Evolutionary conservation across 2,797 vertebrate genomes (phyloP).

Genomic region (Galagoides demidoff): DNA sequence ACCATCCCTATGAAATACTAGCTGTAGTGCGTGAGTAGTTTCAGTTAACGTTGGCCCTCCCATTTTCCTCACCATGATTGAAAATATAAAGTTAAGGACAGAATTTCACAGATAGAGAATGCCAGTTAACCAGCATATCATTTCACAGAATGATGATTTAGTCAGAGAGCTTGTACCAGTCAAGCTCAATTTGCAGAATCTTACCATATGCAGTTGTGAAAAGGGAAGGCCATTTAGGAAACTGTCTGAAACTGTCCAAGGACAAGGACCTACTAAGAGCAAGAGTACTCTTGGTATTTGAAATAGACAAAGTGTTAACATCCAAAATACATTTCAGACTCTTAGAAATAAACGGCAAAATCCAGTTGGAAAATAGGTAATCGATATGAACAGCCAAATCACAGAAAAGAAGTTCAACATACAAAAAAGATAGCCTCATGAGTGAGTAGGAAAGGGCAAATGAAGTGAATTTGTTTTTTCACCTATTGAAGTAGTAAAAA

Average conservation of each 20-base stretch:
- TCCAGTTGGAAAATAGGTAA: constrained; percentile 9
- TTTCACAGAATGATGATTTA: constrained; percentile 54
- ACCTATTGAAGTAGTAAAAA: not conserved
- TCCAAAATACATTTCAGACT: constrained; percentile 54
- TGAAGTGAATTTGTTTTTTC: not conserved
- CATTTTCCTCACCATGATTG: not conserved
- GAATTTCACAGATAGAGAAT: constrained; percentile 17
- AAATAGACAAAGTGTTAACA: constrained; percentile 28
- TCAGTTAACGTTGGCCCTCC: not conserved
- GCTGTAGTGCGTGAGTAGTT: not conserved
- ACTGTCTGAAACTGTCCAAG: constrained; percentile 44
- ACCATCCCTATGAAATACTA: not conserved
- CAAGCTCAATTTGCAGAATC: constrained; percentile 33
- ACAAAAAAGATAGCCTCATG: not conserved
- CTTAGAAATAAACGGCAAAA: constrained; percentile 19
- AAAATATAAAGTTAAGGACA: constrained; percentile 48
- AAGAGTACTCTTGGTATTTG: constrained; percentile 33
- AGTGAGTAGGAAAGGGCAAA: not conserved
- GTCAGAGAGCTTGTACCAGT: constrained; percentile 20
- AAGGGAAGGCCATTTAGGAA: constrained; percentile 12
- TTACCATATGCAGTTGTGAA: not conserved
- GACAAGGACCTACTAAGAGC: not conserved
- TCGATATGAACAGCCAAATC: not conserved
- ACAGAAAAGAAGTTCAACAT: not conserved
- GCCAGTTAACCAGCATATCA: constrained; percentile 1